Evolutionary conservation across 2,888 invertebrate species (phyloP).

Genomic region (Pseudanteris insignis): DNA sequence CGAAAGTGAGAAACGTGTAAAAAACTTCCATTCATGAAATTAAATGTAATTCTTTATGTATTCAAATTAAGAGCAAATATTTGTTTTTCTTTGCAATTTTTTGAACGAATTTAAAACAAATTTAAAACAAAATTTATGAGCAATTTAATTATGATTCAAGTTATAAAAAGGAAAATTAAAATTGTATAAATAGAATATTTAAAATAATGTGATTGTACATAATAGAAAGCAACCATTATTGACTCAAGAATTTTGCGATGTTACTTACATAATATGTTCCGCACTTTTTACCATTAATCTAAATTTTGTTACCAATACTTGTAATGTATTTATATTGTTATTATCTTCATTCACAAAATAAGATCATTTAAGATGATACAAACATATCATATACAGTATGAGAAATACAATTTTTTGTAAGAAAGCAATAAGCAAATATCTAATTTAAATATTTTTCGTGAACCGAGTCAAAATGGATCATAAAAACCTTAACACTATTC

Average conservation of each 20-base stretch:
- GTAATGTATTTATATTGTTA: no score
- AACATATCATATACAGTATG: no score
- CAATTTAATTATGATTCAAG: constrained; percentile 1
- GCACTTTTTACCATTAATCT: no score
- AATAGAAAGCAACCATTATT: background rate
- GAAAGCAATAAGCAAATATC: no score
- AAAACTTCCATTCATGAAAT: constrained; percentile 25
- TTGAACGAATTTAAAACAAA: constrained; percentile 9
- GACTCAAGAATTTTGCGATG: background rate
- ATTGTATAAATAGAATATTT: background rate
- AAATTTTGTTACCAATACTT: no score
- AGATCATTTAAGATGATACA: no score
- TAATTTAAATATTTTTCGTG: no score
- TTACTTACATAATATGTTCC: background rate
- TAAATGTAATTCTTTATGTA: constrained; percentile 24
- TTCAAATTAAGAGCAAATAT: constrained; percentile 11
- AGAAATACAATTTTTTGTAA: no score
- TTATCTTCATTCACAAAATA: no score
- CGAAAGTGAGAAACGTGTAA: constrained; percentile 42
- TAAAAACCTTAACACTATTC: no score
- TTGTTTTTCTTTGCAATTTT: constrained; percentile 12
- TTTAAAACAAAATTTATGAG: constrained; percentile 1
- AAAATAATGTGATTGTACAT: background rate
- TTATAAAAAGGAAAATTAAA: background rate
- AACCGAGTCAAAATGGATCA: no score